Evolutionary conservation across 2,888 invertebrate genomes (phyloP), one percentile per base, ranked within the genome.

Genomic region (Pyrgus malvae): DNA sequence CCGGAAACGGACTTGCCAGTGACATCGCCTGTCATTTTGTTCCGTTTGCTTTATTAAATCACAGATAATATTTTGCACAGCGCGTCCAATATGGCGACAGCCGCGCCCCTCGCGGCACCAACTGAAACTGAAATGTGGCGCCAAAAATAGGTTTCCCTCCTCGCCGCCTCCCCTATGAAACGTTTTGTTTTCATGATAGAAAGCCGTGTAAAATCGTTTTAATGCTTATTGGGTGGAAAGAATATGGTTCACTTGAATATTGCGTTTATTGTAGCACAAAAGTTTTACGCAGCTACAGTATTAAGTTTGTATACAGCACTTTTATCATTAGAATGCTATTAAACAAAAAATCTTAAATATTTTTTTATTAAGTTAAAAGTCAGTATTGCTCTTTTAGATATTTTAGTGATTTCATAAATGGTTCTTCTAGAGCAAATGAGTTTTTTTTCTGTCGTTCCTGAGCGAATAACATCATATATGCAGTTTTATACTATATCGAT

Each of bases 131-230:
- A 87, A 87, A 76, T 80, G 78, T 72, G 72, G 70, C 65, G 75
- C 85, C 83, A 72, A 84, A 89, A 89, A 90, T 89, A 89, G 76
- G 70, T 66, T 67, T 75, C 76, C 80, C 79, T 85, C 81, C 80
- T 79, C 72, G 64, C 61, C 59, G 57, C 61, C 61, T 58, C 61
- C 61, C 59, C 61, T 62, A 23, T 17, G 9, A 53, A 59, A 42
- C 59, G 57, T 64, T 63, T 63, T 59, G 63, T 72, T 72, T 76
- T 70, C 69, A 72, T 72, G 69, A 62, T 72, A 72, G 73, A 74
- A 74, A 74, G 74, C 67, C 67, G 69, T 72, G 65, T 67, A 67
- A 27, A 23, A 42, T 50, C 11, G 8, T 29, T 46, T 14, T 41
- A 33, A 16, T 35, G 42, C 35, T 17, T 42, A 27, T 46, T 49